phyloP scores from a whole-genome alignment of 2,888 invertebrate species.

The Cyclophora punctaria region DNA sequence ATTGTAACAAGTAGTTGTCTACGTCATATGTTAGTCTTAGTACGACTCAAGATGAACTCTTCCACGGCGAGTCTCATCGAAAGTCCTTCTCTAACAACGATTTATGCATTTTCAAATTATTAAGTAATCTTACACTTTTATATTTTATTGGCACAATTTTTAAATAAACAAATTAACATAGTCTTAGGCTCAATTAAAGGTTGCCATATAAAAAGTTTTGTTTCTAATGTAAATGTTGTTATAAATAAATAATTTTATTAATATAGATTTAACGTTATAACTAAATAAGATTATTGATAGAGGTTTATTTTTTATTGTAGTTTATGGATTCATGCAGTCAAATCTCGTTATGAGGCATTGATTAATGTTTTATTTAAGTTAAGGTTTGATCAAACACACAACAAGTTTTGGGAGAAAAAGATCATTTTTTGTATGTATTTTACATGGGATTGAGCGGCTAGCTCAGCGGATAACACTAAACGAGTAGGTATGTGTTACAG shows the following conservation, averaged over 20 bases:
- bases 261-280: no score
- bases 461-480: slow-evolving; percentile 16
- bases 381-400: slow-evolving; percentile 17
- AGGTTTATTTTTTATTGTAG: slow-evolving; percentile 2
- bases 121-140: slow-evolving; percentile 47
- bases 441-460: slow-evolving; percentile 9
- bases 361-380: slow-evolving; percentile 15
- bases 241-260: background rate
- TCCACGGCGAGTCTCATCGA: slow-evolving; percentile 23
- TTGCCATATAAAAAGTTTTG: slow-evolving; percentile 27
- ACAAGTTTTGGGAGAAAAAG: slow-evolving; percentile 54
- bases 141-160: slow-evolving; percentile 57
- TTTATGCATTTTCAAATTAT: slow-evolving; percentile 51
- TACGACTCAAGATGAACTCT: slow-evolving; percentile 24
- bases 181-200: slow-evolving; percentile 44
- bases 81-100: slow-evolving; percentile 58
- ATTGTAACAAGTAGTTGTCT: slow-evolving; percentile 44
- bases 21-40: slow-evolving; percentile 28
- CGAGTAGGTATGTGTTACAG: slow-evolving; percentile 13
- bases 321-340: slow-evolving; percentile 70
- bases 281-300: slow-evolving; percentile 1
- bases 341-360: slow-evolving; percentile 79
- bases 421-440: slow-evolving; percentile 31
- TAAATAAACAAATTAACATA: slow-evolving; percentile 38
- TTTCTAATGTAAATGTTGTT: slow-evolving; percentile 31